Percentiles rank a stretch among this genome's conserved stretches.
phyloP scores from a whole-genome alignment of 2,888 invertebrate species.

The Abrostola tripartita region DNA sequence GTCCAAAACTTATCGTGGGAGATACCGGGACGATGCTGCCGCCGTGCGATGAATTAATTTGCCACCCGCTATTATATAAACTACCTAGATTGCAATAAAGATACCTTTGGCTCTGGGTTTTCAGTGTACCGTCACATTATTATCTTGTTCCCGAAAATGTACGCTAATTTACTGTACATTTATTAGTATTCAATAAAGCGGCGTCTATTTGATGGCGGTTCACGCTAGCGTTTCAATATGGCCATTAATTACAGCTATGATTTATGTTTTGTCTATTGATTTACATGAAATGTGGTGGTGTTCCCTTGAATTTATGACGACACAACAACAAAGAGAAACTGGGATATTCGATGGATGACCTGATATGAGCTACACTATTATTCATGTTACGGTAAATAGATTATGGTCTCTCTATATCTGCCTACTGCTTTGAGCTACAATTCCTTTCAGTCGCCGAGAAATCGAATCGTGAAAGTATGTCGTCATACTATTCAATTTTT shows the following conservation, averaged over 20 bases:
- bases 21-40: slow-evolving; percentile 68
- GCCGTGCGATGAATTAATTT: slow-evolving; percentile 86
- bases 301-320: slow-evolving; percentile 68
- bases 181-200: slow-evolving; percentile 65
- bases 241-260: slow-evolving; percentile 59
- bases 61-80: slow-evolving; percentile 77
- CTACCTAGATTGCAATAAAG: slow-evolving; percentile 83
- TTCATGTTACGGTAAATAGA: slow-evolving; percentile 18
- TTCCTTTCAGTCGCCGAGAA: too few species aligned
- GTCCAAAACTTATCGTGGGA: slow-evolving; percentile 76
- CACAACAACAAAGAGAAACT: slow-evolving; percentile 66
- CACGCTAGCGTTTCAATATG: slow-evolving; percentile 45
- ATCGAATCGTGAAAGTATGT: background rate
- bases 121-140: slow-evolving; percentile 65
- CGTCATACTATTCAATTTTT: slow-evolving; percentile 3
- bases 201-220: slow-evolving; percentile 41
- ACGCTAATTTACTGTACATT: slow-evolving; percentile 73
- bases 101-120: slow-evolving; percentile 69
- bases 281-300: slow-evolving; percentile 67
- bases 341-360: slow-evolving; percentile 54
- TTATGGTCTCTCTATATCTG: slow-evolving; percentile 9
- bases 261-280: slow-evolving; percentile 60
- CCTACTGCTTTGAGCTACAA: background rate
- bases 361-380: slow-evolving; percentile 36
- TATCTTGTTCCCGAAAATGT: slow-evolving; percentile 65